Conservation (phyloP, 2,797 vertebrate species). For the Chrosomus eos region DNA sequence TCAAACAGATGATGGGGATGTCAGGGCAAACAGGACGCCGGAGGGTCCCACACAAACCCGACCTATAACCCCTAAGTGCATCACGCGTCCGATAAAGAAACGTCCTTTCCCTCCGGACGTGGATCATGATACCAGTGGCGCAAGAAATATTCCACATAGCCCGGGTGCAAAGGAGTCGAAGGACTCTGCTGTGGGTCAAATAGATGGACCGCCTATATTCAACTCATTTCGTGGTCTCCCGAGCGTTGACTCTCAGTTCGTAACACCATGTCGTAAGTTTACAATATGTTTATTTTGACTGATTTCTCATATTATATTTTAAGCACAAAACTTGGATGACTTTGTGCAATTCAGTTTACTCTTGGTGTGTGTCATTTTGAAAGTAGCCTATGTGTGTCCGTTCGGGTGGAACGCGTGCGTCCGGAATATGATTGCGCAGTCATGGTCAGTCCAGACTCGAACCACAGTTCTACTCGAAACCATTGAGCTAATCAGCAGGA, state of each 20-base stretch:
- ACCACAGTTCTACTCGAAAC: constrained; percentile 59
- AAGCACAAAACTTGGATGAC: not conserved
- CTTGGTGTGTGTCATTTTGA: constrained; percentile 10
- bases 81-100: constrained; percentile 74
- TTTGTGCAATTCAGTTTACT: not conserved
- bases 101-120: constrained; percentile 67
- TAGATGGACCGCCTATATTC: not conserved
- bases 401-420: constrained; percentile 3
- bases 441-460: constrained; percentile 58
- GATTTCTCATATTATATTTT: not conserved
- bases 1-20: not conserved
- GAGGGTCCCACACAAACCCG: constrained; percentile 13
- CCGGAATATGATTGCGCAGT: constrained; percentile 60
- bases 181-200: no score
- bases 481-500: constrained; percentile 46
- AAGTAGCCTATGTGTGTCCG: constrained; percentile 9
- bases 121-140: constrained; percentile 40
- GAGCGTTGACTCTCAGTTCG: not conserved
- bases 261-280: constrained; percentile 32
- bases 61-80: not conserved
- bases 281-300: not conserved
- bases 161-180: not conserved
- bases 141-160: not conserved
- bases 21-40: not conserved
- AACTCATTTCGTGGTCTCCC: not conserved